Conservation (phyloP, 2,113 vertebrate genomes). For the Dicrurus megarhynchus region DNA sequence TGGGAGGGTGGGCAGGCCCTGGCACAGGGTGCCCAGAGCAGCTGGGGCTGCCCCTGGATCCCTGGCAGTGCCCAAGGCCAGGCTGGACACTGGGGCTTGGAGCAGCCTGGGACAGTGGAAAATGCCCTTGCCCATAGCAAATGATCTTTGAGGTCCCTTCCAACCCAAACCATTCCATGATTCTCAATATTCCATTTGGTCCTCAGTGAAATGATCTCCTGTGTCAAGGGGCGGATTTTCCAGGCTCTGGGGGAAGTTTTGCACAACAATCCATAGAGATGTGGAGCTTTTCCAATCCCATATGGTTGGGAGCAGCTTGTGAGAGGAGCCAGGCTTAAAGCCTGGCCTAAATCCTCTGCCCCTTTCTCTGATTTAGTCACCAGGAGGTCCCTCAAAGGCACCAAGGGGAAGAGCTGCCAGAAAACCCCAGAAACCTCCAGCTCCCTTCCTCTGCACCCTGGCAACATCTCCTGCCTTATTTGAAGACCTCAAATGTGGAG, state of each 20-base stretch:
- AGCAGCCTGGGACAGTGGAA: fast-evolving
- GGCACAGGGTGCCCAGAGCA: background rate
- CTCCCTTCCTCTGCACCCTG: background rate
- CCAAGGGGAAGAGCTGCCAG: background rate
- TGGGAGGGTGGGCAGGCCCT: background rate
- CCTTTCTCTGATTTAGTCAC: background rate
- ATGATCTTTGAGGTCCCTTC: background rate
- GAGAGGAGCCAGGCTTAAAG: fast-evolving
- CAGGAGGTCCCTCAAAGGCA: background rate
- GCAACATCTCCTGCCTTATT: background rate
- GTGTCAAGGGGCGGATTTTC: background rate
- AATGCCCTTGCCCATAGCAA: background rate
- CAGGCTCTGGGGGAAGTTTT: background rate
- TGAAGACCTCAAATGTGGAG: background rate
- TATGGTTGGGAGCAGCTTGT: fast-evolving
- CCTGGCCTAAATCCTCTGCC: background rate
- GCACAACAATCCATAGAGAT: fast-evolving
- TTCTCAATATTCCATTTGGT: fast-evolving
- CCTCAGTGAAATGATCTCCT: background rate
- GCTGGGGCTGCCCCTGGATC: background rate
- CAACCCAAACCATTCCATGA: background rate
- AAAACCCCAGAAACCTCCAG: background rate
- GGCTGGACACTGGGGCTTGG: background rate
- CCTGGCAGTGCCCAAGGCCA: background rate
- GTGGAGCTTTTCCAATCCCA: background rate